Base-by-base conservation (phyloP, 2,888 invertebrate genomes). In the Temnothorax ravouxi region DNA sequence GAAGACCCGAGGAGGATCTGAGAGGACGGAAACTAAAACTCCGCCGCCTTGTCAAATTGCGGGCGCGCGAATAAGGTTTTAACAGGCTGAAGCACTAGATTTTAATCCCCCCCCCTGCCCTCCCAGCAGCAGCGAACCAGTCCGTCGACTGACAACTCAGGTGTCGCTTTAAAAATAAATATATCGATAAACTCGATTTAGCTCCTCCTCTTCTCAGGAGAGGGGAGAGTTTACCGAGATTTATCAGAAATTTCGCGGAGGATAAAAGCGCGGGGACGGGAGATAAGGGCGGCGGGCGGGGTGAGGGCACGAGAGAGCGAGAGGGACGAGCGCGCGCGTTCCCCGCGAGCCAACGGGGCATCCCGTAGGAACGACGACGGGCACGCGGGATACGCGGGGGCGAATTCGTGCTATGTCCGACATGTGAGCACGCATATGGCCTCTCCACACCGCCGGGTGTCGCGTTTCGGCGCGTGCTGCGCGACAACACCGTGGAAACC, bases 401-500 rank as follows among this genome's bases (percentile, higher is more conserved):
- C 29, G 66, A 66, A 87, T 52, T 85, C 76, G 82, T 84, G 76
- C 75, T 76, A 62, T 85, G 83, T 61, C 34, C 83, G 82, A 86
- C 83, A 85, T 66, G 87, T 85, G 86, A 86, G 75, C 84, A 87
- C 87, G 87, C 84, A 88, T 83, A 93, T 87, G 92, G 93, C 86
- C 89, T 93, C 92, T 85, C 88, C 79, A 88, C 59, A 54, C 72
- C 77, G 85, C 69, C 86, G 90, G 76, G 93, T 94, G 90, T 94
- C 93, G 90, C 88, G 89, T 94, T 94, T 93, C 94, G 93, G 93
- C 93, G 93, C 94, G 94, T 93, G 94, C 94, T 93, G 88, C 85
- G 90, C 92, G 91, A 91, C 92, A 91, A 89, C 85, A 91, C 89
- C 85, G 82, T 90, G 92, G 91, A 93, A 93, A 88, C 90, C 90